Evolutionary conservation across 2,113 vertebrate species (phyloP).

Genomic region (Trichechus manatus): DNA sequence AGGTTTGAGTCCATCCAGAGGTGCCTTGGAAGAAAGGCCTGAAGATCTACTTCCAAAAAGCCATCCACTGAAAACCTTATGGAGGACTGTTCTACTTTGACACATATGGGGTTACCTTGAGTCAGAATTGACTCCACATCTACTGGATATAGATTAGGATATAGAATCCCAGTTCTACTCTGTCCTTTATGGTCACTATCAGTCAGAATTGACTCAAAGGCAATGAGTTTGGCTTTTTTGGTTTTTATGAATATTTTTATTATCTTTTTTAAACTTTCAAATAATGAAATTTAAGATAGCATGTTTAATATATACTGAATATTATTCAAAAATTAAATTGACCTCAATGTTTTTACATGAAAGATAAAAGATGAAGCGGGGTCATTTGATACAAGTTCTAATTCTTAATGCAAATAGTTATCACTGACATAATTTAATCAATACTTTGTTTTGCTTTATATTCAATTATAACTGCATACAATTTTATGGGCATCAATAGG

Average conservation of each 20-base stretch:
- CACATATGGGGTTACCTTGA: neutral
- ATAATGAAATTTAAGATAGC: neutral
- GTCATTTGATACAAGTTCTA: constrained; percentile 25
- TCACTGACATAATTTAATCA: constrained; percentile 45
- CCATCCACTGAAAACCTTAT: neutral
- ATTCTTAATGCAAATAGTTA: constrained; percentile 44
- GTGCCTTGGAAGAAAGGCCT: neutral
- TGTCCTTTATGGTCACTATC: no score
- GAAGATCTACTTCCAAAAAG: neutral
- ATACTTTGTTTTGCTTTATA: neutral
- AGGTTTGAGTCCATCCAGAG: neutral
- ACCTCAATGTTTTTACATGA: neutral
- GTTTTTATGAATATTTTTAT: neutral
- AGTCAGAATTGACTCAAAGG: no score
- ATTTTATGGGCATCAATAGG: neutral
- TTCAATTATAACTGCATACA: constrained; percentile 27
- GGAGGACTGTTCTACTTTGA: neutral
- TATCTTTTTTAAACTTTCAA: neutral
- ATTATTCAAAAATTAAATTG: constrained; percentile 47
- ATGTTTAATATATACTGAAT: neutral
- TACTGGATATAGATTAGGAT: no score
- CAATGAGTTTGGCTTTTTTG: no score
- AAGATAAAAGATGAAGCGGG: neutral
- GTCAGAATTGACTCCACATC: neutral
- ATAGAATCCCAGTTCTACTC: neutral